Evolutionary conservation across 2,797 vertebrate genomes (phyloP).

Genomic region (Menidia menidia): DNA sequence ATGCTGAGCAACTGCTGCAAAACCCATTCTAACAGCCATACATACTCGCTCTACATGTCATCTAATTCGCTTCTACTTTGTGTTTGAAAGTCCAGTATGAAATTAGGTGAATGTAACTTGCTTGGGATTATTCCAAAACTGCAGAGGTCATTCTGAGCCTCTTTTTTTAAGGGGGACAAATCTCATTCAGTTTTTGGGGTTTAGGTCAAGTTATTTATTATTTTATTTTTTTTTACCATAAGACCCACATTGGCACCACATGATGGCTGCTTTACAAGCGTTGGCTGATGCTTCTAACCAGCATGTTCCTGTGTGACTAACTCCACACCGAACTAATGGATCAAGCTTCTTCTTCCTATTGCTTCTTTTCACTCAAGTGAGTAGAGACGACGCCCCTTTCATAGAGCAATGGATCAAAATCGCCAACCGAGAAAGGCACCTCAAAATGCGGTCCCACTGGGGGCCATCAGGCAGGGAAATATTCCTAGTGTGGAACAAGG

Average conservation of each 20-base stretch:
- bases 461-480: slow-evolving; percentile 37
- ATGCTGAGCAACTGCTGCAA: slow-evolving; percentile 37
- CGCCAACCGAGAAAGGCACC: slow-evolving; percentile 32
- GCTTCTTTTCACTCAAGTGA: slow-evolving; percentile 64
- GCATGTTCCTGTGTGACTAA: slow-evolving; percentile 35
- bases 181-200: not conserved
- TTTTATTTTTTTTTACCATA: not conserved
- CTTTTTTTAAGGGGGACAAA: not conserved
- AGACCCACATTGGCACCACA: slow-evolving; percentile 28
- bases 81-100: slow-evolving; percentile 37
- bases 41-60: slow-evolving; percentile 7
- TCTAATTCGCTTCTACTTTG: slow-evolving; percentile 33
- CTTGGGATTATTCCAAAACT: not conserved
- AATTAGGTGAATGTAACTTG: slow-evolving; percentile 21
- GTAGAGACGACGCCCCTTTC: slow-evolving; percentile 42
- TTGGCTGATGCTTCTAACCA: slow-evolving; percentile 29
- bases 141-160: not conserved
- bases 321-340: slow-evolving; percentile 47
- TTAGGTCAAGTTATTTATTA: not conserved
- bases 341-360: slow-evolving; percentile 60
- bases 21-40: slow-evolving; percentile 9
- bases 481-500: slow-evolving; percentile 50
- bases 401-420: slow-evolving; percentile 66
- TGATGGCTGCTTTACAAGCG: slow-evolving; percentile 8
- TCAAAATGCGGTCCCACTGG: slow-evolving; percentile 31